These are phyloP conservation scores for Miopithecus talapoin DNA, from an alignment of 2,797 vertebrate species.

Conservation along the genomic window DNA sequence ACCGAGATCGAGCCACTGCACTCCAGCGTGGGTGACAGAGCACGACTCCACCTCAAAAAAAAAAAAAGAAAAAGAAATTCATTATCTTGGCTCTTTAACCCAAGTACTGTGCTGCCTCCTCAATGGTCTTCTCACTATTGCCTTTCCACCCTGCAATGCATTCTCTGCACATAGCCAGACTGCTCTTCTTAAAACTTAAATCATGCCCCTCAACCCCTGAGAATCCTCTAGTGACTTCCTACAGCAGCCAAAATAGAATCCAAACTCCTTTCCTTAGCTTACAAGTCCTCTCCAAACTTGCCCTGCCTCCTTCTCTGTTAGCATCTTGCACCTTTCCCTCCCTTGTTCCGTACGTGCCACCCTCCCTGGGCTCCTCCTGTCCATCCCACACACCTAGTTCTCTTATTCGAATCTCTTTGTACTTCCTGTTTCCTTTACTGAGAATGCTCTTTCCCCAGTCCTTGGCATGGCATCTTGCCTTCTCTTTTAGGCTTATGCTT, in stretches of 20 bases:
- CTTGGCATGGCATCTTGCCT: not conserved
- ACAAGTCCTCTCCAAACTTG: not conserved
- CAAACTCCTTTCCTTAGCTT: not conserved
- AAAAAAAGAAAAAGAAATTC: too few relatives aligned
- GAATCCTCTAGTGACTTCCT: not conserved
- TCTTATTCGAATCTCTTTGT: not conserved
- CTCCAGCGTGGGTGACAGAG: too few relatives aligned
- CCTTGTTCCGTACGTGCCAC: not conserved
- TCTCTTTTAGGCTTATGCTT: not conserved
- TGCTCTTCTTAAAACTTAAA: not conserved
- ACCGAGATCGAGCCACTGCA: too few relatives aligned
- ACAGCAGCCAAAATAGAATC: not conserved
- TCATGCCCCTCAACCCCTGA: not conserved
- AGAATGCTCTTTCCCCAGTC: not conserved
- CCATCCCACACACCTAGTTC: not conserved
- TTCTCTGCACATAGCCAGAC: not conserved
- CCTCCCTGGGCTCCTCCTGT: not conserved
- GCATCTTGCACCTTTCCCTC: not conserved
- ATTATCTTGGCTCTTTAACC: not conserved
- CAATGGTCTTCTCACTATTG: not conserved
- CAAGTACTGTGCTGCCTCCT: not conserved
- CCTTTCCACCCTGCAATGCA: not conserved
- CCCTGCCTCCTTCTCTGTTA: not conserved
- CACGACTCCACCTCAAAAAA: too few relatives aligned
- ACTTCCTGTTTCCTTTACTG: not conserved